Evolutionary conservation across 2,888 invertebrate genomes (phyloP).

Genomic region (Elysia crispata): DNA sequence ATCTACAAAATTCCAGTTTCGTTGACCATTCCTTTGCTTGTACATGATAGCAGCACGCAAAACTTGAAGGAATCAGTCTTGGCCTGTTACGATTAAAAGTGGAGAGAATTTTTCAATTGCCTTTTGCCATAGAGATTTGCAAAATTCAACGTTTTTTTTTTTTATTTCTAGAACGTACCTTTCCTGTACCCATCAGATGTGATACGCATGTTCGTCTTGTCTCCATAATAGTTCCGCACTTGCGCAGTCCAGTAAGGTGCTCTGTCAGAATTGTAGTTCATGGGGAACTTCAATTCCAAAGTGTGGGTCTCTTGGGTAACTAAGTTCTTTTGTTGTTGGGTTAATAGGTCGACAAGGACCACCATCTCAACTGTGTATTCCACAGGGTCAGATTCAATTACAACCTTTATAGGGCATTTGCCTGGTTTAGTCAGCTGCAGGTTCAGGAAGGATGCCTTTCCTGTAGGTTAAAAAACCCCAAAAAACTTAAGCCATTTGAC

Average conservation of each 20-base stretch:
- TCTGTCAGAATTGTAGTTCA: slow-evolving; percentile 34
- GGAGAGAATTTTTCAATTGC: too few relatives aligned
- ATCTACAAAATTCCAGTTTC: too few relatives aligned
- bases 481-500: too few relatives aligned
- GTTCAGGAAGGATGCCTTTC: slow-evolving; percentile 45
- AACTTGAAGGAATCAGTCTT: too few relatives aligned
- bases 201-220: slow-evolving; percentile 35
- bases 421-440: slow-evolving; percentile 48
- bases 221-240: slow-evolving; percentile 45
- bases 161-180: slow-evolving; percentile 36
- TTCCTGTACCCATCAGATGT: slow-evolving; percentile 20
- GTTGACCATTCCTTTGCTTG: too few relatives aligned
- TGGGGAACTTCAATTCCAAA: slow-evolving; percentile 48
- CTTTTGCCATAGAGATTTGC: too few relatives aligned
- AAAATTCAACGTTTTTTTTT: too few relatives aligned
- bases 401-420: slow-evolving; percentile 46
- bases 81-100: too few relatives aligned
- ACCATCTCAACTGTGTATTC: slow-evolving; percentile 39
- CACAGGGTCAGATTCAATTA: slow-evolving; percentile 46
- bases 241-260: slow-evolving; percentile 44
- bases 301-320: slow-evolving; percentile 43
- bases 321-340: slow-evolving; percentile 34
- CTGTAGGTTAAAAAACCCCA: neutral
- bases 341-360: slow-evolving; percentile 33
- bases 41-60: too few relatives aligned